These are phyloP conservation scores for Phthorimaea operculella DNA, from an alignment of 1,140 invertebrate species.

Conservation along the genomic window DNA sequence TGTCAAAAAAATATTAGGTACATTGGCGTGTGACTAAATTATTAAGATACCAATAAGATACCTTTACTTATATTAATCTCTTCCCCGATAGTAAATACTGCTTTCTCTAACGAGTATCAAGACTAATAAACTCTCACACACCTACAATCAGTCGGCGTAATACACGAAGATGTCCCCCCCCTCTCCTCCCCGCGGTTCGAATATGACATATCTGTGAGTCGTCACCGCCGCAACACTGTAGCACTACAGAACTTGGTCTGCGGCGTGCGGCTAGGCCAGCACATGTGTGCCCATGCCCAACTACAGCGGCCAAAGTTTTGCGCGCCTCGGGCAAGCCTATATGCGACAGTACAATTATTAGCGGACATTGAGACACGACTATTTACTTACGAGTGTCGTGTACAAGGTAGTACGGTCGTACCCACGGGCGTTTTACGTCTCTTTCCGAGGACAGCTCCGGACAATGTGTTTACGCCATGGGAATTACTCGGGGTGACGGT, in stretches of 20 bases:
- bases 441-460: conserved; percentile 8
- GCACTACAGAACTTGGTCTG: conserved; percentile 47
- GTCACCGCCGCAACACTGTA: conserved; percentile 44
- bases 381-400: conserved; percentile 46
- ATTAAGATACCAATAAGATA: too few relatives aligned
- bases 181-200: conserved; percentile 25
- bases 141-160: conserved; percentile 34
- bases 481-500: background rate
- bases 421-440: conserved; percentile 21
- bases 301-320: conserved; percentile 41
- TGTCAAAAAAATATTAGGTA: too few relatives aligned
- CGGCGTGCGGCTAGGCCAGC: conserved; percentile 29
- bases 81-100: background rate
- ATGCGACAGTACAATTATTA: conserved; percentile 34
- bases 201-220: conserved; percentile 56
- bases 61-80: too few relatives aligned
- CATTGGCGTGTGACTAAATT: too few relatives aligned
- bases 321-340: conserved; percentile 39
- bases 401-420: conserved; percentile 27
- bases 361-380: conserved; percentile 49
- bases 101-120: conserved; percentile 18
- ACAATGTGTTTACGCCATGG: background rate
- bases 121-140: conserved; percentile 13
- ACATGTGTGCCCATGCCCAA: conserved; percentile 30
- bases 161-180: conserved; percentile 28